Evolutionary conservation across 2,888 invertebrate species (phyloP), one percentile per base, ranked within the genome.

Genomic region (Lochmaea crataegi): DNA sequence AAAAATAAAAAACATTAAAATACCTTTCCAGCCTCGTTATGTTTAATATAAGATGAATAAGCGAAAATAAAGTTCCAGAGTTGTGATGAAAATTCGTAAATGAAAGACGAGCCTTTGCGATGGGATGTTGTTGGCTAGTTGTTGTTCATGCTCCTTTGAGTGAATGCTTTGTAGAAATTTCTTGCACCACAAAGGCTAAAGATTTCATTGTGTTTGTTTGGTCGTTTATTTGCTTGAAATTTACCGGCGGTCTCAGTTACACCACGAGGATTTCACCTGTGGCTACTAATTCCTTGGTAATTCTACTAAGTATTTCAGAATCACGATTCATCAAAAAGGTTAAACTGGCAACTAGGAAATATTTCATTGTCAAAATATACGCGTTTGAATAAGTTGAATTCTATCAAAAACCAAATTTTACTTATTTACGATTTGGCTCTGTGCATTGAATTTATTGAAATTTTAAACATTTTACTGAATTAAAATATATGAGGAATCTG

Each of bases 101-200:
- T 18, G 41, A 63, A 42, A 42, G 42, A 60, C 61, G 16, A 2
- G 41, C 12, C 18, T 42, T 42, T 16, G 53, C 53, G 9, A 11
- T 42, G 57, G 70, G n/a, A n/a, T n/a, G n/a, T n/a, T n/a, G n/a
- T n/a, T n/a, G n/a, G n/a, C n/a, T n/a, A n/a, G n/a, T n/a, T n/a
- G n/a, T n/a, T n/a, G n/a, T n/a, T n/a, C 64, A 64, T 65, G 57
- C 9, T 57, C 65, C 70, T 70, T 70, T 70, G 70, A 70, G 57
- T 70, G 64, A 64, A 56, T 65, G 65, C 70, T 70, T 70, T 70
- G 70, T 70, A 64, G 69, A 56, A 70, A 57, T 70, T 70, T 64
- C 65, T 41, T 61, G 26, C 61, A 63, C 45, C 64, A 70, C 70
- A 70, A 70, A 70, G 70, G 41, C 48, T 45, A 45, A 65, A 70